These are phyloP conservation scores for Drosophila formosana DNA, from an alignment of 2,888 invertebrate species.

Conservation along the genomic window DNA sequence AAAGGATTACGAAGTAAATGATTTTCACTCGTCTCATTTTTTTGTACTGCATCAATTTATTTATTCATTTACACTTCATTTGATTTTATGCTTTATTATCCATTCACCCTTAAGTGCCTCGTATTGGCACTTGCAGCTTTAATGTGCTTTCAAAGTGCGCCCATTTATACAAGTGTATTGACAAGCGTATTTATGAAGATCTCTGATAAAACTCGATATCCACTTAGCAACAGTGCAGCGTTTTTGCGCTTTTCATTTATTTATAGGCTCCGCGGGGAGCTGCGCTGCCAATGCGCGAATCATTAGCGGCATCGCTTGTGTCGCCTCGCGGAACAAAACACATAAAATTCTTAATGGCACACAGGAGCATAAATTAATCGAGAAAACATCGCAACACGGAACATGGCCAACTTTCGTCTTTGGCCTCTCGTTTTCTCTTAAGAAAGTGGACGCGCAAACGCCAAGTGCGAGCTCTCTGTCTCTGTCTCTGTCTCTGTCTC, in stretches of 20 bases:
- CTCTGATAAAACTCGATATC: not conserved
- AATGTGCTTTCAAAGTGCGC: not conserved
- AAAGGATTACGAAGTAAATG: no score
- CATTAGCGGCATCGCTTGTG: conserved; percentile 11
- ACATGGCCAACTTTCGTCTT: not conserved
- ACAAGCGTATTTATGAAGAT: not conserved
- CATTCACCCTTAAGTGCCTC: not conserved
- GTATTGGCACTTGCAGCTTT: no score
- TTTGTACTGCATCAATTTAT: no score
- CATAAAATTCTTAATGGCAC: conserved; percentile 21
- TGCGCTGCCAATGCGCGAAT: not conserved
- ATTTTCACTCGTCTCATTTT: no score
- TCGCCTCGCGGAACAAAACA: not conserved
- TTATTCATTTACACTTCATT: no score
- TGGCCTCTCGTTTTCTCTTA: conserved; percentile 1
- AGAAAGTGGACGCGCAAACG: conserved; percentile 30
- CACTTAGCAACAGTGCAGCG: not conserved
- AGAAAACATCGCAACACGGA: not conserved
- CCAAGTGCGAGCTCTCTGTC: not conserved
- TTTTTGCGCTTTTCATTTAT: conserved; percentile 8
- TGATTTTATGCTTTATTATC: no score
- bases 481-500: not conserved
- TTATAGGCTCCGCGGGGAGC: conserved; percentile 4
- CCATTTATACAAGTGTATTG: not conserved
- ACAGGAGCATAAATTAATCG: conserved; percentile 34